These are phyloP conservation scores for Andrena praecox DNA, from an alignment of 2,888 invertebrate species.

Conservation along the genomic window DNA sequence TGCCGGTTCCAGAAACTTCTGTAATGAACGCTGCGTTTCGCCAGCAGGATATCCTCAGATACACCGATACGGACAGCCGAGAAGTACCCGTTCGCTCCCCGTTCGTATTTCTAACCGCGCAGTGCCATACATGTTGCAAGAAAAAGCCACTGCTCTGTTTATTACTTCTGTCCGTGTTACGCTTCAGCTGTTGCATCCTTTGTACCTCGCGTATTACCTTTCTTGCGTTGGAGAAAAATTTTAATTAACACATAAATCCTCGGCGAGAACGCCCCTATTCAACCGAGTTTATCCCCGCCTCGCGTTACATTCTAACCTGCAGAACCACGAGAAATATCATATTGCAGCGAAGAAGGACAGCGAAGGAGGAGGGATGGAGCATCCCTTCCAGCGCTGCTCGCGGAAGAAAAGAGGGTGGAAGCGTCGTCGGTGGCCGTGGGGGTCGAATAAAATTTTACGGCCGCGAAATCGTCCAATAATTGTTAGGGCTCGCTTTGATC, in stretches of 20 bases:
- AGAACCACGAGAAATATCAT: constrained; percentile 20
- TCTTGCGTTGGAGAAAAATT: constrained; percentile 4
- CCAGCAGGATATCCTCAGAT: too few relatives aligned
- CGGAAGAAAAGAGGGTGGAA: constrained; percentile 46
- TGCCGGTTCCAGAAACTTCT: too few relatives aligned
- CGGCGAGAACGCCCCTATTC: background rate
- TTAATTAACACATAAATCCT: constrained; percentile 26
- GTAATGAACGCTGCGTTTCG: too few relatives aligned
- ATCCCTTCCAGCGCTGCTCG: constrained; percentile 10
- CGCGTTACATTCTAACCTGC: background rate
- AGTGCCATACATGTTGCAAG: background rate
- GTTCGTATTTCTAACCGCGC: background rate
- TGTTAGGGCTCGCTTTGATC: constrained; percentile 84
- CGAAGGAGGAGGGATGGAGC: background rate
- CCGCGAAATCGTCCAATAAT: constrained; percentile 84
- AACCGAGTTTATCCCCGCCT: background rate
- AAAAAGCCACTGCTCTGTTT: background rate
- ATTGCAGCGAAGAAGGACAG: constrained; percentile 1
- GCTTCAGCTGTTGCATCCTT: background rate
- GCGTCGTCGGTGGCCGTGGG: constrained; percentile 46
- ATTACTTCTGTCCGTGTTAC: background rate
- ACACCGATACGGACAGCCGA: too few relatives aligned
- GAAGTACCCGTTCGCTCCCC: too few relatives aligned
- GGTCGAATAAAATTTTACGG: constrained; percentile 83
- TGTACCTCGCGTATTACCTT: background rate